Evolutionary conservation across 2,113 vertebrate species (phyloP), one percentile per base, ranked within the genome.

Genomic region (Acrocephalus kingi): DNA sequence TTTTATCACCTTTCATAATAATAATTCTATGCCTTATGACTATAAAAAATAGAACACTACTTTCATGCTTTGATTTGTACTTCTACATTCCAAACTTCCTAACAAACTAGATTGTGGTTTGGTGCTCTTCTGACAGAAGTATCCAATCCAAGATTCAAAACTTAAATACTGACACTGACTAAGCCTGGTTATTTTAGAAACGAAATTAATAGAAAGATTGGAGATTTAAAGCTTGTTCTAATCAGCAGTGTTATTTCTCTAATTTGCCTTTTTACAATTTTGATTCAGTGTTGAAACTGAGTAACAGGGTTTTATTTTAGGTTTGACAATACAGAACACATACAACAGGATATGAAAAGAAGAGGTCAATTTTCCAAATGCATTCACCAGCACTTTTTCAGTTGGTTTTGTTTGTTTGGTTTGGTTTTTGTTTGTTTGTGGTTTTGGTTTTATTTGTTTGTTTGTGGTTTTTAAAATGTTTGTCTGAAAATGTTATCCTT

Each of bases 311-410:
- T 59, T 64, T 61, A 25, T 55, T 79, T 76, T 33, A 31, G 2
- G 58, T 35, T 75, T 45, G 8, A 13, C 18, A 37, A 6, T 30
- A 37, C 5, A 24, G 12, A 74, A 43, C 9, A 63, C 2, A 13
- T 45, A 41, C 5, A 62, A 6, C 2, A 82, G 22, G 3, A 48
- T 31, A 73, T 9, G 18, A 91, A 83, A 74, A 58, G 5, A 74
- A 58, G 5, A 86, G 6, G 14, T 18, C 13, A 2, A 24, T 48
- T 7, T 86, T 68, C 33, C 25, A 51, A 80, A 64, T 37, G 1
- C 2, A 1, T 62, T 58, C 1, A 0, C 5, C 2, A 7, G 24
- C 20, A 23, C 5, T 31, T 67, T 31, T 66, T 66, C 25, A 19
- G 18, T 39, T 59, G 18, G 3, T 4, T 35, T 63, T 55, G 25